A percentile compares a stretch with the other conserved stretches of the same genome.
Evolutionary conservation across 2,888 invertebrate genomes (phyloP).

Genomic region (Leptinotarsa rubiginosa): DNA sequence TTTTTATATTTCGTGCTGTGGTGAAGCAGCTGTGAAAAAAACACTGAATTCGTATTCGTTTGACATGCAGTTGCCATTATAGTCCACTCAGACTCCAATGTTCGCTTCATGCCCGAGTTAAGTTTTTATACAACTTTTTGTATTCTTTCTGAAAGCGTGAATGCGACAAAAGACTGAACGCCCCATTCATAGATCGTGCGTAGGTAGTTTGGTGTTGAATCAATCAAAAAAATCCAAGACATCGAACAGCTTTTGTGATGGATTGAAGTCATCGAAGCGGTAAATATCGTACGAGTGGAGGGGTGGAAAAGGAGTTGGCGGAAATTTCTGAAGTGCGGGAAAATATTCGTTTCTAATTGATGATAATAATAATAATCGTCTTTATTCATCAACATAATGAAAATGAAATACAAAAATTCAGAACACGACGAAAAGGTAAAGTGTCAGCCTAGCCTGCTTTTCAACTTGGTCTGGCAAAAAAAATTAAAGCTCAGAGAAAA

Average conservation of each 20-base stretch:
- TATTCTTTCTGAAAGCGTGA: constrained; percentile 33
- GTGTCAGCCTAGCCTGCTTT: no score
- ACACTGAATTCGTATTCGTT: constrained; percentile 22
- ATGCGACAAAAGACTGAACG: constrained; percentile 30
- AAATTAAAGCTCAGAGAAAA: no score
- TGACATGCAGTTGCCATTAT: constrained; percentile 37
- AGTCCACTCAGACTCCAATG: constrained; percentile 34
- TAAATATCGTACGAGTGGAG: constrained; percentile 23
- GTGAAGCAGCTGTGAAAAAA: constrained; percentile 22
- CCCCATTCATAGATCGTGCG: constrained; percentile 40
- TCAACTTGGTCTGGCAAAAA: no score
- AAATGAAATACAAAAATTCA: no score
- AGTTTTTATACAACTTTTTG: constrained; percentile 35
- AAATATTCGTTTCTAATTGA: not conserved
- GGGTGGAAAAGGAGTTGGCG: not conserved
- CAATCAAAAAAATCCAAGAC: constrained; percentile 39
- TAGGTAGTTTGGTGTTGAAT: constrained; percentile 43
- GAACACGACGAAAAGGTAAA: no score
- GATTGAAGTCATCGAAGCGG: constrained; percentile 30
- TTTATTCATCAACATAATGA: no score
- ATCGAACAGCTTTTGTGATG: constrained; percentile 32
- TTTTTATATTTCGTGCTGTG: constrained; percentile 7
- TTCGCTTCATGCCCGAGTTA: constrained; percentile 38
- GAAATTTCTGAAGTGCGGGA: not conserved
- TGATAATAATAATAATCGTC: not conserved